phyloP scores from a whole-genome alignment of 2,888 invertebrate genomes.

The Strigamia crassipes region DNA sequence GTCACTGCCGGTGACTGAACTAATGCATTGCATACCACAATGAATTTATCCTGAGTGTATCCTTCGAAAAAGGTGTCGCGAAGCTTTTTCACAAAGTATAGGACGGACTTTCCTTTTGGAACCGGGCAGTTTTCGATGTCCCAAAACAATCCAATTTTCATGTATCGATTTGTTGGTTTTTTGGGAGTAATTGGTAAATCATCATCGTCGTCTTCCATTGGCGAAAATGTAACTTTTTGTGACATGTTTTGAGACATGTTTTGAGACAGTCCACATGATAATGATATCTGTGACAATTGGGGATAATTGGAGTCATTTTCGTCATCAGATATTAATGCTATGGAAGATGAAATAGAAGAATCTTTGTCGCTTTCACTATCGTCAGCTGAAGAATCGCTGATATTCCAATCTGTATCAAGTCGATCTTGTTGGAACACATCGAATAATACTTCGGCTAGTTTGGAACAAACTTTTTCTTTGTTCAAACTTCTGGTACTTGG shows the following conservation, averaged over 20 bases:
- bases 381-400: not conserved
- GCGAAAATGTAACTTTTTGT: not conserved
- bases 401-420: not conserved
- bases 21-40: conserved; percentile 85
- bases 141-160: conserved; percentile 79
- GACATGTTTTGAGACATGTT: not conserved
- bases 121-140: conserved; percentile 91
- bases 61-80: conserved; percentile 75
- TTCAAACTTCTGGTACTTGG: not conserved
- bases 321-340: not conserved
- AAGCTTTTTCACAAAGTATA: conserved; percentile 73
- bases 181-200: not conserved
- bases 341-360: not conserved
- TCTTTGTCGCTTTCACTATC: not conserved
- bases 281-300: not conserved
- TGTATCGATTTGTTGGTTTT: not conserved
- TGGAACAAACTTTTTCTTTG: not conserved
- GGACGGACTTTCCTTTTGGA: conserved; percentile 78
- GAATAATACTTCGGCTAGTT: not conserved
- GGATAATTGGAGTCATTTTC: not conserved
- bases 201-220: not conserved
- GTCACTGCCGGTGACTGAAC: conserved; percentile 76
- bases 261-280: not conserved
- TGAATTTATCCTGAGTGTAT: conserved; percentile 81
- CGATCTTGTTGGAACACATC: not conserved